Evolutionary conservation across 2,797 vertebrate species (phyloP).

Genomic region (Danio aesculapii): DNA sequence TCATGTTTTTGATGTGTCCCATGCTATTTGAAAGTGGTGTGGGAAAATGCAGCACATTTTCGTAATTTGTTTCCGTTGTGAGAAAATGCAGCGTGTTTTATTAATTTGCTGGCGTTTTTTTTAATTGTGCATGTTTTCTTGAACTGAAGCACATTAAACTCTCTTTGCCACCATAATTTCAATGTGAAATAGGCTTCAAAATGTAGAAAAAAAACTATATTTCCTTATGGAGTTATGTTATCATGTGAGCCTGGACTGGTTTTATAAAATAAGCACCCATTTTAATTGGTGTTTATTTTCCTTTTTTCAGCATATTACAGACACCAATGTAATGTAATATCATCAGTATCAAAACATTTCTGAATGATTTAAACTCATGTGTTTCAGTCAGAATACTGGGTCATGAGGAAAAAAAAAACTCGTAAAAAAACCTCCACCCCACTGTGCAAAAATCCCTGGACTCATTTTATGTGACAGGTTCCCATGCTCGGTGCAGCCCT

Average conservation of each 20-base stretch:
- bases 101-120: no score
- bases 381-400: background rate
- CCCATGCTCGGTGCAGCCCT: conserved; percentile 48
- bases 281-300: background rate
- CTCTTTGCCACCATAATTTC: no score
- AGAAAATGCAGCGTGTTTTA: no score
- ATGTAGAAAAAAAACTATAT: background rate
- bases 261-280: background rate
- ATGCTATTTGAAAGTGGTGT: no score
- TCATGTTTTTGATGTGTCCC: no score
- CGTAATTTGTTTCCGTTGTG: no score
- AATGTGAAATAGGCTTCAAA: no score
- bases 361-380: background rate
- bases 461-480: conserved; percentile 44
- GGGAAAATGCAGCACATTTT: no score
- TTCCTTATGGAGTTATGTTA: background rate
- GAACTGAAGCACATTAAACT: no score
- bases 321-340: conserved; percentile 3
- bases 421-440: background rate
- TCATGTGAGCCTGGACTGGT: background rate
- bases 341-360: background rate
- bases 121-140: no score
- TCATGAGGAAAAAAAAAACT: background rate
- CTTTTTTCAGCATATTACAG: background rate
- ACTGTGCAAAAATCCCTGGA: conserved; percentile 42